Conservation (phyloP, 2,888 invertebrate species). For the Mythimna ferrago region DNA sequence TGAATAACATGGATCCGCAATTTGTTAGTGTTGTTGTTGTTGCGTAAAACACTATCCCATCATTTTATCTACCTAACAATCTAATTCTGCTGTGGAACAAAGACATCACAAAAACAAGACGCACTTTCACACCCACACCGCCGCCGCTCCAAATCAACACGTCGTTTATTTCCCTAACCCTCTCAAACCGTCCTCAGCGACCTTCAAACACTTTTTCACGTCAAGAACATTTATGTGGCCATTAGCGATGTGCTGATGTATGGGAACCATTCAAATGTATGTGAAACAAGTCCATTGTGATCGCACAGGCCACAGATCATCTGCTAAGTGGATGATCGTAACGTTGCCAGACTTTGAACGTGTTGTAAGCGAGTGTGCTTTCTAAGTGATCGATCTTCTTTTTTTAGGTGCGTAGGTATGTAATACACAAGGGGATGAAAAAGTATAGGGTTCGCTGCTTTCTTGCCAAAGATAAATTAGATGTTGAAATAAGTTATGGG, state of each 20-base stretch:
- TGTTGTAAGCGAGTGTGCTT: constrained; percentile 9
- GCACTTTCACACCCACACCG: not conserved
- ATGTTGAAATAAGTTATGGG: constrained; percentile 32
- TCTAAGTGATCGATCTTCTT: constrained; percentile 36
- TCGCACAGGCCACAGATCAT: constrained; percentile 32
- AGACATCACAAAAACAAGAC: not conserved
- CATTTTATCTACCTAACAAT: not conserved
- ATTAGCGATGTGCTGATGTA: constrained; percentile 54
- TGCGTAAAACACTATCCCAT: not conserved
- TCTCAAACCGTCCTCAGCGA: constrained; percentile 6
- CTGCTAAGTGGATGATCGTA: constrained; percentile 34
- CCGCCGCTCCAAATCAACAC: constrained; percentile 22
- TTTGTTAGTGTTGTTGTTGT: not conserved
- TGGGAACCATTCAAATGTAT: constrained; percentile 38
- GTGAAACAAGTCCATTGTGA: constrained; percentile 48
- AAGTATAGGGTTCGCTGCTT: not conserved
- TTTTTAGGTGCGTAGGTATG: constrained; percentile 1
- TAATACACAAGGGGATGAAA: constrained; percentile 14
- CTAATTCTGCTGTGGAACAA: not conserved
- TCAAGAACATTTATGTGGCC: constrained; percentile 50
- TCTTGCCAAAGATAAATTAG: constrained; percentile 34
- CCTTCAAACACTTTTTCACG: constrained; percentile 39
- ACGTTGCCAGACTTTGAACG: constrained; percentile 11
- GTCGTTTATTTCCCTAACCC: constrained; percentile 36
- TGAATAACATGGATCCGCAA: not conserved